Evolutionary conservation across 2,113 vertebrate species (phyloP).

Genomic region (Lathamus discolor): DNA sequence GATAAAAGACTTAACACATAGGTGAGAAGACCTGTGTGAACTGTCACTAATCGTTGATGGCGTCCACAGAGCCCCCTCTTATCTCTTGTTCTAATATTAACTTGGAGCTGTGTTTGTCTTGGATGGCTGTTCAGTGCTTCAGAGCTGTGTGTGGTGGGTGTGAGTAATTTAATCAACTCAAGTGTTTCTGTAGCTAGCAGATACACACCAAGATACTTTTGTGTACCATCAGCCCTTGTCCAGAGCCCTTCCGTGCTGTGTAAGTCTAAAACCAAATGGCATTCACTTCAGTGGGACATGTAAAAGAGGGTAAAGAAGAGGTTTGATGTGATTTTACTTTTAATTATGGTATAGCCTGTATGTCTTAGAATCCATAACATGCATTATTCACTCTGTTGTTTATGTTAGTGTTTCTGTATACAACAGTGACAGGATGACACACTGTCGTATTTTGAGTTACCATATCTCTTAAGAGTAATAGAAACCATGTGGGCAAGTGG

Average conservation of each 20-base stretch:
- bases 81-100: background rate
- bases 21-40: background rate
- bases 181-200: background rate
- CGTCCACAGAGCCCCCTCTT: background rate
- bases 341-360: background rate
- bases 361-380: background rate
- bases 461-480: background rate
- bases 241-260: background rate
- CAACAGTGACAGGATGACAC: background rate
- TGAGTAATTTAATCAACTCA: background rate
- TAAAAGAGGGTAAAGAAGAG: background rate
- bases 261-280: background rate
- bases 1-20: background rate
- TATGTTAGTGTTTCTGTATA: background rate
- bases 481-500: background rate
- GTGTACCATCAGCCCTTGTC: background rate
- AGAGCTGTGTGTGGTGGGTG: background rate
- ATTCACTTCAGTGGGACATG: background rate
- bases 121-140: background rate
- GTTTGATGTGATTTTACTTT: background rate
- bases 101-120: slow-evolving; percentile 6
- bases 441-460: background rate
- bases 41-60: background rate
- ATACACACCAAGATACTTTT: background rate
- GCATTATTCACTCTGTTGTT: background rate